A percentile compares a stretch with the other conserved stretches of the same genome.
These are phyloP conservation scores for Crax fasciolata DNA, from an alignment of 2,797 vertebrate genomes.

Conservation along the genomic window DNA sequence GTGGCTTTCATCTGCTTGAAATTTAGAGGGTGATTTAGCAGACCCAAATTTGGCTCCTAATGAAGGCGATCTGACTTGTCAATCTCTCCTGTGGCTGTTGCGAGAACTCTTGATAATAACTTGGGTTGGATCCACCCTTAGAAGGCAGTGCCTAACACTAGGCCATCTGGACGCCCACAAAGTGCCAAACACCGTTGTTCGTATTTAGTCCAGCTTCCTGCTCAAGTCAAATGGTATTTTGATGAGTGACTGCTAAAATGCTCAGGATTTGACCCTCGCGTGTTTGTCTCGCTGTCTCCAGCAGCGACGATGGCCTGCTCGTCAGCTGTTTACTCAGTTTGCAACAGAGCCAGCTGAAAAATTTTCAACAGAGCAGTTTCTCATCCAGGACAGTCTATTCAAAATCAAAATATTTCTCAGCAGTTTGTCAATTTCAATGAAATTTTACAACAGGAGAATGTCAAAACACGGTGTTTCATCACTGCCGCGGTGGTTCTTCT, in stretches of 20 bases:
- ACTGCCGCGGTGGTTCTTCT: background rate
- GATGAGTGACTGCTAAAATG: background rate
- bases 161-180: slow-evolving; percentile 33
- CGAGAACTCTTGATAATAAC: background rate
- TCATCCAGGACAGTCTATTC: slow-evolving; percentile 62
- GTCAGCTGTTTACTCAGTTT: slow-evolving; percentile 59
- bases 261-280: background rate
- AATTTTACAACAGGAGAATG: slow-evolving; percentile 70
- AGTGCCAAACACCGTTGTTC: background rate
- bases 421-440: slow-evolving; percentile 72
- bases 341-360: slow-evolving; percentile 65
- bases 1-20: slow-evolving; percentile 32
- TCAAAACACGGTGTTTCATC: slow-evolving; percentile 71
- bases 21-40: slow-evolving; percentile 31
- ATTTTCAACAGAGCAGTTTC: slow-evolving; percentile 48
- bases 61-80: background rate
- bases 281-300: background rate
- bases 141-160: background rate
- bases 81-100: slow-evolving; percentile 32
- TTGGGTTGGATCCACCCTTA: background rate
- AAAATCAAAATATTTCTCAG: slow-evolving; percentile 72
- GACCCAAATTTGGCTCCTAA: slow-evolving; percentile 24
- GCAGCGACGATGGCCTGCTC: slow-evolving; percentile 39
- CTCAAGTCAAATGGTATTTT: background rate
- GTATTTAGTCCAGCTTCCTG: background rate